Evolutionary conservation across 2,113 vertebrate genomes (phyloP), one percentile per base, ranked within the genome.

Genomic region (Telmatochromis sp.): DNA sequence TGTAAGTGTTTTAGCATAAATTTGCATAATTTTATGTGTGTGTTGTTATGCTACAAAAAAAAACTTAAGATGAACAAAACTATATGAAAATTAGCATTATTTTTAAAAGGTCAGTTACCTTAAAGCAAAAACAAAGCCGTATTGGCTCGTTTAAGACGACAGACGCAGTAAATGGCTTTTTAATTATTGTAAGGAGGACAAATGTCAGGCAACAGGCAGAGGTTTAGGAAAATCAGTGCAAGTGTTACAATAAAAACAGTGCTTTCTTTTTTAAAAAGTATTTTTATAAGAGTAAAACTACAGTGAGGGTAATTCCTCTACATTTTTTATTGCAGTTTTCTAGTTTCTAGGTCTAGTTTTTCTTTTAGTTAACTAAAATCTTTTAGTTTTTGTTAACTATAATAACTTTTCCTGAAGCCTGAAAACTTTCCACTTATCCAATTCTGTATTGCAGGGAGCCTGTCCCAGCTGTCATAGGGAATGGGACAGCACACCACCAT

Each of bases 361-460:
- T 37, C 6, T 68, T 13, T 37, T 68, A 68, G 33, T 2, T 68
- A 68, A 21, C 19, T 37, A 65, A 37, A 37, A 68, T 19, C 10
- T 7, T 65, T 65, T 2, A 37, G 31, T n/a, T 65, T 40, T 40
- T 9, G 19, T 68, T 40, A 40, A 68, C 11, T 40, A 68, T 68
- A 0, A 68, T 40, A 68, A 68, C 35, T 21, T 40, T 68, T 21
- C 11, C 35, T 21, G 63, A 68, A 40, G 63, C 0, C 0, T 68
- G 4, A 68, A 68, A 40, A 21, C 63, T 40, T 68, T 14, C 6
- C 35, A 40, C 63, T 40, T 23, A 21, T 68, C n/a, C 63, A 68
- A 0, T 21, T 23, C 63, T 21, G n/a, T 13, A 40, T 21, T 21
- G 63, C 11, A 21, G 63, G 33, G 23, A 68, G 19, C 35, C 11